A percentile compares a stretch with the other conserved stretches of the same genome.
These are phyloP conservation scores for Anolis apletophallus DNA, from an alignment of 2,797 vertebrate species.

Conservation along the genomic window DNA sequence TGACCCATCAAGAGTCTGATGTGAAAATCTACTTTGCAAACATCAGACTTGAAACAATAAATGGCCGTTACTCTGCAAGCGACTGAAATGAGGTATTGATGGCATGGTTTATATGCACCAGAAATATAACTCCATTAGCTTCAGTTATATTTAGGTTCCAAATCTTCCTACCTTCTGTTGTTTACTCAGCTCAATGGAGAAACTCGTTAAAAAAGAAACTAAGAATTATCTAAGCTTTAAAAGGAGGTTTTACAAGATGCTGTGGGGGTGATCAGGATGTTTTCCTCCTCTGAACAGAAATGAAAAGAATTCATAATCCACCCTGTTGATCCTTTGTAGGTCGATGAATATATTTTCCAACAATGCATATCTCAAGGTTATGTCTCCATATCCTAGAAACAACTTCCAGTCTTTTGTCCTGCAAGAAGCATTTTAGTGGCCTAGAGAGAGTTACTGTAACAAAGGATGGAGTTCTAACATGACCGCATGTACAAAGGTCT, in stretches of 20 bases:
- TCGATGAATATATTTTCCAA: background rate
- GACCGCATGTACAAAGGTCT: background rate
- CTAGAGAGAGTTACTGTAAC: background rate
- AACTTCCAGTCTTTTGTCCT: too few relatives aligned
- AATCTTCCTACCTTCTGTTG: conserved; percentile 67
- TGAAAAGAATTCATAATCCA: conserved; percentile 1
- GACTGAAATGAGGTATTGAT: conserved; percentile 65
- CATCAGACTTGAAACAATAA: conserved; percentile 58
- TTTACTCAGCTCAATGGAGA: conserved; percentile 64
- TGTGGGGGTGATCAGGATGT: conserved; percentile 21
- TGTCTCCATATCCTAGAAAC: background rate
- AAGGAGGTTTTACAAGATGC: conserved; percentile 54
- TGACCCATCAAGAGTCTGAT: conserved; percentile 40
- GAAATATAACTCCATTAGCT: conserved; percentile 66
- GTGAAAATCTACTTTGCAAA: conserved; percentile 47
- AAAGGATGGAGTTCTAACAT: background rate
- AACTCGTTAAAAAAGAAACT: conserved; percentile 57
- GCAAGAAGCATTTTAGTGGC: background rate
- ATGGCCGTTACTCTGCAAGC: conserved; percentile 37
- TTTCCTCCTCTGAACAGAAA: conserved; percentile 36
- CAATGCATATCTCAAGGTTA: background rate
- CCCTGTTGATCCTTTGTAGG: background rate
- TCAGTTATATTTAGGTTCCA: conserved; percentile 69
- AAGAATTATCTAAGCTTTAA: conserved; percentile 54
- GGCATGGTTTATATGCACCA: conserved; percentile 65